Evolutionary conservation across 2,888 invertebrate genomes (phyloP).

Genomic region (Chloromyia formosa): DNA sequence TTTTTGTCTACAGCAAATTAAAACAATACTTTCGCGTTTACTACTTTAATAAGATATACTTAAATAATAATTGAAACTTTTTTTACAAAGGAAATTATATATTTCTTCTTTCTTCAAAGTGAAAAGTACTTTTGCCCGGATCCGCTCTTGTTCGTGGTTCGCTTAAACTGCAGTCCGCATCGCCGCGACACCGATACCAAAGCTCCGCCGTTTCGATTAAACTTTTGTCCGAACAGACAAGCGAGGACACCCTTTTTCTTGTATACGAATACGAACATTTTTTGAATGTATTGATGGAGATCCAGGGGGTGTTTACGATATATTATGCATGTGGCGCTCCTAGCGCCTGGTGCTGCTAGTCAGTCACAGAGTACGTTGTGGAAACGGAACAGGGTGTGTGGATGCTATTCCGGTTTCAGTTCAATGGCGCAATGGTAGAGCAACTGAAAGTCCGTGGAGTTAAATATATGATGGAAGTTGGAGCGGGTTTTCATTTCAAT

Average conservation of each 20-base stretch:
- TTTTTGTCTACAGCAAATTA: slow-evolving; percentile 24
- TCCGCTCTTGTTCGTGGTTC: slow-evolving; percentile 65
- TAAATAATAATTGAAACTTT: slow-evolving; percentile 25
- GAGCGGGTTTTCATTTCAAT: too few relatives aligned
- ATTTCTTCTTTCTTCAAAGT: slow-evolving; percentile 26
- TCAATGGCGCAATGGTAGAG: background rate
- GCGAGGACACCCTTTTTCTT: slow-evolving; percentile 36
- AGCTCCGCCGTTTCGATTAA: slow-evolving; percentile 39
- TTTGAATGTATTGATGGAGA: slow-evolving; percentile 9
- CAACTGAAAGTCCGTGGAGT: too few relatives aligned
- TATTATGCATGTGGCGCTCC: background rate
- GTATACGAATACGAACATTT: slow-evolving; percentile 2
- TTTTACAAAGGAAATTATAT: slow-evolving; percentile 33
- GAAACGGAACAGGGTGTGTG: slow-evolving; percentile 6
- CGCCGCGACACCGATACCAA: slow-evolving; percentile 45
- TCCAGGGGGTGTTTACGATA: slow-evolving; percentile 17
- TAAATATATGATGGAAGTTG: too few relatives aligned
- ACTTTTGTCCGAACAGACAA: slow-evolving; percentile 21
- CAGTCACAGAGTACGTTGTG: background rate
- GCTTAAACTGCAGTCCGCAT: slow-evolving; percentile 64
- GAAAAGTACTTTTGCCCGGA: slow-evolving; percentile 58
- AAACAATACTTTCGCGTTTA: slow-evolving; percentile 29
- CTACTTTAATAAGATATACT: slow-evolving; percentile 25
- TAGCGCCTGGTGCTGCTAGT: background rate
- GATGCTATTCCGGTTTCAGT: background rate